Evolutionary conservation across 1,140 invertebrate species (phyloP), one percentile per base, ranked within the genome.

Genomic region (Drosophila paulistorum): DNA sequence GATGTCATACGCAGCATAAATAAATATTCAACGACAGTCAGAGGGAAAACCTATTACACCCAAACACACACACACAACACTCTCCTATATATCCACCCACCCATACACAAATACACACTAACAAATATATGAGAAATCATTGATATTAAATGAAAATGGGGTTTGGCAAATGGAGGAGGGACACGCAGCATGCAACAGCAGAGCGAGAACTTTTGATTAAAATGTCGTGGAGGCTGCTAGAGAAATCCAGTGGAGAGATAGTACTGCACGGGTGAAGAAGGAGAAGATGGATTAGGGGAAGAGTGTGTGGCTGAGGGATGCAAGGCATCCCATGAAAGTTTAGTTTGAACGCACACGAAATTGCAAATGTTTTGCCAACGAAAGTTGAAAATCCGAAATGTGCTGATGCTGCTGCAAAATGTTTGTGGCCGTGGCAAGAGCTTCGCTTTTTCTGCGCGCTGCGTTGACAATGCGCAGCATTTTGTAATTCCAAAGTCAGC

Each of bases 121-220:
- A 14, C 51, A 35, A 7, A 58, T 59, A 63, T 42, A 77, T 75
- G 71, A 65, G 41, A 68, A 76, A 76, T 82, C 69, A 82, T 76
- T 85, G 75, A 76, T 69, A 73, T 84, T 59, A 70, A 72, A 67
- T 51, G 58, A 62, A 51, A 70, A 67, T 55, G 17, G 48, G 17
- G 35, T 30, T 30, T 7, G 10, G 35, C 9, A 37, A 30, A 4
- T 0, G 20, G 55, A 41, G 17, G 41, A 2, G 7, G 35, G 26
- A 37, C 14, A 60, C 37, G 23, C 58, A 73, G 72, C 75, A 76
- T 75, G 65, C 59, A 37, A 55, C 75, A 74, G 63, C 74, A 74
- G 69, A 65, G 63, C 68, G 59, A 61, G 68, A 85, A 85, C 79
- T 86, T 81, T 89, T 89, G 84, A 84, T 89, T 81, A 89, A 89